Evolutionary conservation across 2,797 vertebrate species (phyloP).

Genomic region (Crax fasciolata): DNA sequence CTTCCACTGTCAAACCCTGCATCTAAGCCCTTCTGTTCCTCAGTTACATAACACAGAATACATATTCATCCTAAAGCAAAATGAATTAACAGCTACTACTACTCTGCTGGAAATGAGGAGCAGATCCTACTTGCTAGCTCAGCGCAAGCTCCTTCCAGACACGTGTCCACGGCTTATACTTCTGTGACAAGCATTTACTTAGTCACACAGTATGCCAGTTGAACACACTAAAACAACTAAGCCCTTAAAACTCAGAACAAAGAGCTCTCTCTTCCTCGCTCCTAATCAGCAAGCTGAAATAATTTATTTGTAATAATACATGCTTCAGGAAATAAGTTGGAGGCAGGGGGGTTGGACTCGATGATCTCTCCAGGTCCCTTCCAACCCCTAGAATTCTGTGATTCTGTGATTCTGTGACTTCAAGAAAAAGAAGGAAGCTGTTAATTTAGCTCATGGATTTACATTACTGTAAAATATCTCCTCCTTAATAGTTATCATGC

Average conservation of each 20-base stretch:
- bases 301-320: neutral
- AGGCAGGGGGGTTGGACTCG: neutral
- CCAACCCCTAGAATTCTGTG: too few relatives aligned
- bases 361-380: too few relatives aligned
- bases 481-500: neutral
- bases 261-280: neutral
- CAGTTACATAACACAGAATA: accelerated
- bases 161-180: neutral
- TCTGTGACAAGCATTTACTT: neutral
- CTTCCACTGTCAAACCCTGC: neutral
- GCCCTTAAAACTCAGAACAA: neutral
- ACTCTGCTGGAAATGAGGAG: neutral
- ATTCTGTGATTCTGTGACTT: neutral
- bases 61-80: neutral
- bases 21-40: neutral
- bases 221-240: neutral
- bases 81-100: neutral
- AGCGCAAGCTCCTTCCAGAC: neutral
- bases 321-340: neutral
- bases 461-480: neutral
- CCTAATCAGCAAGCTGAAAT: neutral
- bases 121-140: neutral
- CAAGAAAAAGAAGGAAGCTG: neutral
- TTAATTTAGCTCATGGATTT: neutral
- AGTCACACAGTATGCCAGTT: neutral